Evolutionary conservation across 2,797 vertebrate genomes (phyloP).

Genomic region (Scolopax rusticola): DNA sequence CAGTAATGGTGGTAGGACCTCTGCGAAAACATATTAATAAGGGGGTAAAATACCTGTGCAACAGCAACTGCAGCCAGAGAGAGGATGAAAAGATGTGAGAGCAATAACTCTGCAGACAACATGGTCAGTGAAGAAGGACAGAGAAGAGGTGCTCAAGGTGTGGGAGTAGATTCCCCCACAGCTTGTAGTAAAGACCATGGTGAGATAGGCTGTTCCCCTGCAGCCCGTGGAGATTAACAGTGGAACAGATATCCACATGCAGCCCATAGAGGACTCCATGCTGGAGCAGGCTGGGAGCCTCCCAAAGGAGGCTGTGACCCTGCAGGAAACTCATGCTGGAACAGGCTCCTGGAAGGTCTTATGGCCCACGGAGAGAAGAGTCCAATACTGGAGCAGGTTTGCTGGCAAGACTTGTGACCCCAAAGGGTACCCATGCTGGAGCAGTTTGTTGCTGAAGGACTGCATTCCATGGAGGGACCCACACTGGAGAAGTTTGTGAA

Average conservation of each 20-base stretch:
- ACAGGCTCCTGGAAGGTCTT: background rate
- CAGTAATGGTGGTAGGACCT: accelerated
- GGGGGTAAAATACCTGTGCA: background rate
- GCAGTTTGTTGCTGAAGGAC: background rate
- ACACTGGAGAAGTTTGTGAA: background rate
- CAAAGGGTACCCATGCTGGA: background rate
- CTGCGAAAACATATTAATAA: background rate
- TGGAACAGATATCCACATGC: background rate
- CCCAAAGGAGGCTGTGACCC: background rate
- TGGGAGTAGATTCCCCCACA: background rate
- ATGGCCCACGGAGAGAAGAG: background rate
- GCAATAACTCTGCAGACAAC: background rate
- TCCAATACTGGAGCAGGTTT: background rate
- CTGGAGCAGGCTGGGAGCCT: background rate
- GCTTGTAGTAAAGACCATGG: background rate
- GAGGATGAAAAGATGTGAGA: background rate
- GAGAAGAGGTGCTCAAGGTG: background rate
- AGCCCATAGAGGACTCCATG: background rate
- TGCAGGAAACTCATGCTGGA: background rate
- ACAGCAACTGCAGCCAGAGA: background rate
- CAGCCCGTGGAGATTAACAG: background rate
- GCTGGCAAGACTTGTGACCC: background rate
- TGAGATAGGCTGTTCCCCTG: background rate
- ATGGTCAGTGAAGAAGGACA: background rate
- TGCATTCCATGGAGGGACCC: background rate